phyloP scores from a whole-genome alignment of 2,888 invertebrate genomes.

The Tachina grossa region DNA sequence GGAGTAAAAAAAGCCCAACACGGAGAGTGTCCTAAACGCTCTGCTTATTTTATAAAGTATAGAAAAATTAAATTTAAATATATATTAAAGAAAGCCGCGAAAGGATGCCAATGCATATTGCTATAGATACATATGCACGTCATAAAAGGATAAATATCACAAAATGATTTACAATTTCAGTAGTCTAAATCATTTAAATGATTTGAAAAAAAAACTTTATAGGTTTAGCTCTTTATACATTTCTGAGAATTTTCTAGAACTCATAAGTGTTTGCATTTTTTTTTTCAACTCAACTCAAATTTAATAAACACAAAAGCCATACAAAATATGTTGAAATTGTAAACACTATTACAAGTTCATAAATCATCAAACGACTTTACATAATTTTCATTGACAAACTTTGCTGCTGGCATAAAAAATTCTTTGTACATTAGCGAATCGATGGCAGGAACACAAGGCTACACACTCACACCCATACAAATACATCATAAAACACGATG shows the following conservation, averaged over 20 bases:
- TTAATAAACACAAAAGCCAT: neutral
- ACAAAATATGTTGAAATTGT: conserved; percentile 15
- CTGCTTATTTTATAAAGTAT: too few species aligned
- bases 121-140: too few species aligned
- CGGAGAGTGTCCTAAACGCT: too few species aligned
- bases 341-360: conserved; percentile 59
- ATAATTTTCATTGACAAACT: conserved; percentile 59
- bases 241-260: too few species aligned
- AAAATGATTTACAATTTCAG: too few species aligned
- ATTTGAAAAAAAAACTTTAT: neutral
- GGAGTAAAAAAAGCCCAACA: too few species aligned
- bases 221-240: neutral
- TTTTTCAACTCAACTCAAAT: neutral
- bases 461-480: neutral
- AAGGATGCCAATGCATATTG: too few species aligned
- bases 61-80: too few species aligned
- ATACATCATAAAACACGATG: conserved; percentile 18
- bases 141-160: too few species aligned
- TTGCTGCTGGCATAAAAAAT: conserved; percentile 21
- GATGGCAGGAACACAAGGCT: conserved; percentile 1
- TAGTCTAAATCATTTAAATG: neutral
- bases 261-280: neutral
- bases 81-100: too few species aligned
- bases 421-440: conserved; percentile 39
- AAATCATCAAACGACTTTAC: conserved; percentile 61